These are phyloP conservation scores for Machaerirhynchus nigripectus DNA, from an alignment of 2,113 vertebrate species.

Conservation along the genomic window DNA sequence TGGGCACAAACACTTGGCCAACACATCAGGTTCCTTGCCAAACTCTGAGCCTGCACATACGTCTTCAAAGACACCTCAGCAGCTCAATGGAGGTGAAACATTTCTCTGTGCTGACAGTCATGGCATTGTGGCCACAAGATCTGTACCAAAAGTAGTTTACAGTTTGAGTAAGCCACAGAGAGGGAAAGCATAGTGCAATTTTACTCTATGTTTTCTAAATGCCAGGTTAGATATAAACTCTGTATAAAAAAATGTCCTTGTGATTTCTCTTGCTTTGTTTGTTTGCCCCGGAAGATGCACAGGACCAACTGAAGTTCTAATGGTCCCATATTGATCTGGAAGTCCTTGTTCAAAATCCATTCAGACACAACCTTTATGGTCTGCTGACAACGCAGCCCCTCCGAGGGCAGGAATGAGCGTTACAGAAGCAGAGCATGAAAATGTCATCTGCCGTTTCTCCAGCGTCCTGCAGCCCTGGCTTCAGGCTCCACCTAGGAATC, in stretches of 20 bases:
- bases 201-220: not conserved
- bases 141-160: not conserved
- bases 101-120: not conserved
- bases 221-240: not conserved
- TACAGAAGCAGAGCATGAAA: not conserved
- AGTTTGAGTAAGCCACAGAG: not conserved
- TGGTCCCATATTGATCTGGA: not conserved
- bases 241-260: not conserved
- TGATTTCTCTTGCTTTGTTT: not conserved
- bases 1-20: not conserved
- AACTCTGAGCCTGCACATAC: not conserved
- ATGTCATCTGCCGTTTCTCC: not conserved
- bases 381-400: not conserved
- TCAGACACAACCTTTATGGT: not conserved
- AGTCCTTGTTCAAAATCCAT: not conserved
- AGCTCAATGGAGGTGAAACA: not conserved
- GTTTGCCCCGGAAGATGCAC: not conserved
- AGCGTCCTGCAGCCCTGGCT: not conserved
- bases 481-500: not conserved
- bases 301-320: not conserved
- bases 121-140: not conserved
- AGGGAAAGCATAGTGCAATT: not conserved
- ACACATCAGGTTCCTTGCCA: not conserved
- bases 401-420: not conserved
- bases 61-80: not conserved